phyloP scores from a whole-genome alignment of 1,140 invertebrate species.

The Eulimnadia texana region DNA sequence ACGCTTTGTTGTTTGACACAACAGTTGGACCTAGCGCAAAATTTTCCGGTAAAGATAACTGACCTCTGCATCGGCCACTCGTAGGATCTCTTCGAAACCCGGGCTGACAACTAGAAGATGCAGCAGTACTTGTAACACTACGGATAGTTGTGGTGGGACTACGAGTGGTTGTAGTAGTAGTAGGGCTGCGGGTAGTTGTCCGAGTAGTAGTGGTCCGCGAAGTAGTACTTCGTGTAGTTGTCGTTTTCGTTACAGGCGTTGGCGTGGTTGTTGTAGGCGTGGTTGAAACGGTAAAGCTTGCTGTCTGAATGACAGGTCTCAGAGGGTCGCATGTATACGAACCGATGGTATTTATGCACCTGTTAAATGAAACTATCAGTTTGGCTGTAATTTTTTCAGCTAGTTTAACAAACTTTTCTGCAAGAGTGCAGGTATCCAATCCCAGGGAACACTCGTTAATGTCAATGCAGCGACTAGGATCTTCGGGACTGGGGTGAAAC shows the following conservation, averaged over 20 bases:
- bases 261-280: neutral
- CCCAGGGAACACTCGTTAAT: slow-evolving; percentile 17
- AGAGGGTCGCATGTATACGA: slow-evolving; percentile 34
- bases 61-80: slow-evolving; percentile 27
- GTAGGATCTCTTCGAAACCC: slow-evolving; percentile 23
- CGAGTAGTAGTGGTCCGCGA: too few relatives aligned
- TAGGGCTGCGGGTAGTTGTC: neutral
- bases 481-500: slow-evolving; percentile 14
- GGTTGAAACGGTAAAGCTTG: neutral
- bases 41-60: slow-evolving; percentile 11
- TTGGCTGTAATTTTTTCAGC: slow-evolving; percentile 10
- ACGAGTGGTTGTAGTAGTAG: neutral
- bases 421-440: slow-evolving; percentile 7
- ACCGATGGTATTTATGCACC: slow-evolving; percentile 39
- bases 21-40: too few relatives aligned
- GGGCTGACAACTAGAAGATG: slow-evolving; percentile 21
- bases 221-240: too few relatives aligned
- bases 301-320: slow-evolving; percentile 8
- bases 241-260: too few relatives aligned
- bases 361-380: neutral
- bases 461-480: slow-evolving; percentile 18
- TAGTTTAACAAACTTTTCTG: slow-evolving; percentile 10
- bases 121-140: neutral
- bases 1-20: too few relatives aligned
- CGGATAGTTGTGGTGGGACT: neutral